Evolutionary conservation across 2,113 vertebrate genomes (phyloP).

Genomic region (Capricornis sumatraensis): DNA sequence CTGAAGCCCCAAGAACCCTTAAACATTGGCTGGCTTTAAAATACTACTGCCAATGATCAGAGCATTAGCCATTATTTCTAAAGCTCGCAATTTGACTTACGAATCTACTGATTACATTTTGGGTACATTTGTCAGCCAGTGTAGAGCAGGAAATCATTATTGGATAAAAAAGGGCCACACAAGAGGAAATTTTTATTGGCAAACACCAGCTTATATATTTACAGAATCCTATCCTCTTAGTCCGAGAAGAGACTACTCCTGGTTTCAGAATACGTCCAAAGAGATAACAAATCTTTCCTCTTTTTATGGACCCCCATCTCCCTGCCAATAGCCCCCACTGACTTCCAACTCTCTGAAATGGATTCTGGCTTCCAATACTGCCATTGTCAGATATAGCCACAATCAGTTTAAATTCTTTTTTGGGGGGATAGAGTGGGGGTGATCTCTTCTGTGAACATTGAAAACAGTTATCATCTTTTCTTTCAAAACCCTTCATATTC

Average conservation of each 20-base stretch:
- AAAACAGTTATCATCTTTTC: slow-evolving; percentile 67
- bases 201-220: slow-evolving; percentile 47
- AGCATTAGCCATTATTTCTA: background rate
- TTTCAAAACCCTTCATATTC: slow-evolving; percentile 31
- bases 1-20: background rate
- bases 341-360: background rate
- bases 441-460: slow-evolving; percentile 29
- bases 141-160: slow-evolving; percentile 69
- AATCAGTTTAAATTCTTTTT: background rate
- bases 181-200: slow-evolving; percentile 72
- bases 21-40: slow-evolving; percentile 3
- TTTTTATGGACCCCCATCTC: background rate
- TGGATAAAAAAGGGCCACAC: slow-evolving; percentile 72
- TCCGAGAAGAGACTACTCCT: background rate
- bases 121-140: slow-evolving; percentile 53
- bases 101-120: slow-evolving; percentile 59
- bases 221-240: slow-evolving; percentile 48
- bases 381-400: background rate
- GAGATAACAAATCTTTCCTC: background rate
- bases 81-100: slow-evolving; percentile 56
- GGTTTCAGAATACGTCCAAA: background rate
- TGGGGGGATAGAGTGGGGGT: background rate
- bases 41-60: background rate
- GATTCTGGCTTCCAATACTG: background rate
- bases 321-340: background rate